Evolutionary conservation across 2,113 vertebrate genomes (phyloP), one percentile per base, ranked within the genome.

Genomic region (Prunella fulvescens): DNA sequence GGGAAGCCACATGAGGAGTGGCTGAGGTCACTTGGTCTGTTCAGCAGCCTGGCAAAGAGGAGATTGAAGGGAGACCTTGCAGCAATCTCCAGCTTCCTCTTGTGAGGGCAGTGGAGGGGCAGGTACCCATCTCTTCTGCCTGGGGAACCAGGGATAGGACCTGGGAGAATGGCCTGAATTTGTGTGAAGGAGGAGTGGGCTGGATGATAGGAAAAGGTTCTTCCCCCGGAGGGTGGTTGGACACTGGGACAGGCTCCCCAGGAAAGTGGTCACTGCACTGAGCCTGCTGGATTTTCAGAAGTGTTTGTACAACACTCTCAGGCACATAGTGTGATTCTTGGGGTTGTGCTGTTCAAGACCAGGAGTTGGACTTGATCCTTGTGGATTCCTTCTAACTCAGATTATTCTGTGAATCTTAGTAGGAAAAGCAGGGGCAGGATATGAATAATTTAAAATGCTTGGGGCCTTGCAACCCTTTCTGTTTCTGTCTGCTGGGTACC

Each of bases 361-460:
- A 19, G 14, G 35, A 76, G 18, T 0, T 56, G 25, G 42, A 28
- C 62, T 54, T 12, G 12, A 13, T 69, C 40, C 47, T 26, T 26
- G 35, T 35, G 40, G 18, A 5, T 40, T 39, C 56, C 29, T 71
- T 48, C 24, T 47, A 40, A 40, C 14, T 56, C 24, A 20, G 40
- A 16, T 18, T 35, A 13, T 61, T 54, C 39, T 67, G 10, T 54
- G 20, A 76, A 31, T 61, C 57, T 25, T 28, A 10, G 31, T 1
- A 23, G 51, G n/a, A 61, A 65, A 57, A 66, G 28, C 39, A 57
- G 28, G 5, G 53, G 3, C 31, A n/a, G 37, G 48, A 31, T 6
- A 3, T 6, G 24, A 81, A 35, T 45, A 67, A 56, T 9, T n/a
- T 58, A 3, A 0, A 44, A 0, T 16, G 5, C 19, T 6, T 19